Evolutionary conservation across 2,797 vertebrate species (phyloP).

Genomic region (Danio aesculapii): DNA sequence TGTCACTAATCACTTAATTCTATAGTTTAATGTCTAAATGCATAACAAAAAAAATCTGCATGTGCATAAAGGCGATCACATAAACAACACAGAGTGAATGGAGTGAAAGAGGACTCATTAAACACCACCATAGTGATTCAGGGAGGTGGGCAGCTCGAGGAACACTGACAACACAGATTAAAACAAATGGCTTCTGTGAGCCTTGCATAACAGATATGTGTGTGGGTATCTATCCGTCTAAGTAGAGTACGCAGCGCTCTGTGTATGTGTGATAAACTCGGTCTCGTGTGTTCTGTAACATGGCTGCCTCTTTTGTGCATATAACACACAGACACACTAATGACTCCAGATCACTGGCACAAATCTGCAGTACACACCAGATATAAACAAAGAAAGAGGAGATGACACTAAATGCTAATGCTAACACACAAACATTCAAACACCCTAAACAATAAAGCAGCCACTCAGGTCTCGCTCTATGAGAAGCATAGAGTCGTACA

Average conservation of each 20-base stretch:
- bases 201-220: constrained; percentile 48
- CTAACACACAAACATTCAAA: constrained; percentile 37
- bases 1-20: not conserved
- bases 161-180: constrained; percentile 49
- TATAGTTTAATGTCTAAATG: not conserved
- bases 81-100: constrained; percentile 24
- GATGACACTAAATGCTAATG: constrained; percentile 11
- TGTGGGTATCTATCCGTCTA: constrained; percentile 42
- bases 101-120: constrained; percentile 24
- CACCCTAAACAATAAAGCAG: constrained; percentile 21
- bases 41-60: not conserved
- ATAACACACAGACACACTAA: constrained; percentile 21
- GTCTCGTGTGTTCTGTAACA: constrained; percentile 13
- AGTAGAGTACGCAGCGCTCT: not conserved
- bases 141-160: constrained; percentile 43
- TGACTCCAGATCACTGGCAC: constrained; percentile 51
- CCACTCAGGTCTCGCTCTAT: not conserved
- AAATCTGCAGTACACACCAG: constrained; percentile 50
- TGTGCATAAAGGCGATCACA: constrained; percentile 17
- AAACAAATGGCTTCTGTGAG: constrained; percentile 33
- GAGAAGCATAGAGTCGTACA: constrained; percentile 39
- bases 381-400: not conserved
- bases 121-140: constrained; percentile 41
- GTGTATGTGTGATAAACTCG: constrained; percentile 8
- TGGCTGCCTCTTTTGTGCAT: constrained; percentile 5